Evolutionary conservation across 2,797 vertebrate species (phyloP).

Genomic region (Phrynocephalus vlangalii): DNA sequence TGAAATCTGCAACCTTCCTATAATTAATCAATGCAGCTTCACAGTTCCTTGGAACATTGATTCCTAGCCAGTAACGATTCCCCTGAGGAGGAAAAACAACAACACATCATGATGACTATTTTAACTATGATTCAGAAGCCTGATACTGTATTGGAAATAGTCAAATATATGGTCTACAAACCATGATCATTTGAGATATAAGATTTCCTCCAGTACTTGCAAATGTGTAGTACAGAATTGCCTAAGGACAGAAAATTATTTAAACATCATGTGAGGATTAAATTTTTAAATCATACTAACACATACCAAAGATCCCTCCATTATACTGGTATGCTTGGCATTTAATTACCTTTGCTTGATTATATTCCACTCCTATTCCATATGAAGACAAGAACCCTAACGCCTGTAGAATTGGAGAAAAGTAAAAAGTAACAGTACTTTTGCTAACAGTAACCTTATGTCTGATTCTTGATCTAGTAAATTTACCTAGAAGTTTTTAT

Average conservation of each 20-base stretch:
- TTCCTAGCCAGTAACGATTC: slow-evolving; percentile 73
- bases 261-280: neutral
- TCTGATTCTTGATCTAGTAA: neutral
- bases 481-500: neutral
- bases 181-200: slow-evolving; percentile 75
- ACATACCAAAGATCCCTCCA: neutral
- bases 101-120: slow-evolving; percentile 41
- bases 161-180: slow-evolving; percentile 62
- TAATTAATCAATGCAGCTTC: slow-evolving; percentile 73
- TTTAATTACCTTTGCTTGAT: slow-evolving; percentile 74
- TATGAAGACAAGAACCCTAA: slow-evolving; percentile 76
- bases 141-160: slow-evolving; percentile 16
- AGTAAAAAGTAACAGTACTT: neutral
- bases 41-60: slow-evolving; percentile 73
- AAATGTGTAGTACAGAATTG: slow-evolving; percentile 74
- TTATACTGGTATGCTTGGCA: neutral
- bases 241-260: slow-evolving; percentile 50
- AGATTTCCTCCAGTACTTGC: slow-evolving; percentile 74
- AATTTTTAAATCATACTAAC: neutral
- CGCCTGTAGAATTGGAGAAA: slow-evolving; percentile 63
- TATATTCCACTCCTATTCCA: slow-evolving; percentile 73
- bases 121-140: slow-evolving; percentile 15
- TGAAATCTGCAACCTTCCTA: slow-evolving; percentile 72
- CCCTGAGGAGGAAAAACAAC: slow-evolving; percentile 62
- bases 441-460: slow-evolving; percentile 11